Base-by-base conservation (phyloP, 2,797 vertebrate genomes). In the Macropodus opercularis region DNA sequence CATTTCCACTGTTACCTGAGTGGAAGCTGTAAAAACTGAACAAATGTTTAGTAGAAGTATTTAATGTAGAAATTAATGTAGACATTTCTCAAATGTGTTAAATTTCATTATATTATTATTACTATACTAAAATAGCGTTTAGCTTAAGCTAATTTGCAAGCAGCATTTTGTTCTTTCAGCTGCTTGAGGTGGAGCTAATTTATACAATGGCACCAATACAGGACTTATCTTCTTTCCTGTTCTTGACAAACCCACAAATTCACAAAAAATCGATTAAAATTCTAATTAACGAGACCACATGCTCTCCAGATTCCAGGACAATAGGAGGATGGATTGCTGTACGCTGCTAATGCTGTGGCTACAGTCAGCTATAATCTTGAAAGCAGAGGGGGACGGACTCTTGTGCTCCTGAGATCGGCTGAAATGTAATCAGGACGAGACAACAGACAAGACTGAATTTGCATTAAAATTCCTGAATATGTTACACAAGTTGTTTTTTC, bases 371-470 rank as follows among this genome's bases (percentile, higher is more conserved):
- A 34, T 72, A 79, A 69, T 81, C 23, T 23, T 72, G 72, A 47
- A 59, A 84, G 58, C 40, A 36, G 24, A 34, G 48, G 41, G 39
- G 63, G 48, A 19, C 1, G 1, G 18, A 69, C 50, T 46, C 24
- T 14, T 62, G 71, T n/a, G 14, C 63, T 71, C 59, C 32, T 65
- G 63, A 77, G 68, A 79, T 31, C 34, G 27, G 40, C 9, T 59
- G 72, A 75, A 70, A 66, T 79, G 51, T 65, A 81, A 79, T 84
- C 66, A 72, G 50, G 39, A 50, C 24, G 14, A 68, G 50, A 60
- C 47, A 46, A 67, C 46, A 32, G 54, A 46, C 11, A 0, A 63
- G 72, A 58, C 2, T 41, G 22, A 64, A 78, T 83, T 77, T 77
- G 43, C 60, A 77, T 80, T 52, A 48, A 67, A 31, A 60, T 27